Percentiles rank a stretch among this genome's conserved stretches.
Conservation (phyloP, 2,797 vertebrate species). For the Pseudochirops cupreus region DNA sequence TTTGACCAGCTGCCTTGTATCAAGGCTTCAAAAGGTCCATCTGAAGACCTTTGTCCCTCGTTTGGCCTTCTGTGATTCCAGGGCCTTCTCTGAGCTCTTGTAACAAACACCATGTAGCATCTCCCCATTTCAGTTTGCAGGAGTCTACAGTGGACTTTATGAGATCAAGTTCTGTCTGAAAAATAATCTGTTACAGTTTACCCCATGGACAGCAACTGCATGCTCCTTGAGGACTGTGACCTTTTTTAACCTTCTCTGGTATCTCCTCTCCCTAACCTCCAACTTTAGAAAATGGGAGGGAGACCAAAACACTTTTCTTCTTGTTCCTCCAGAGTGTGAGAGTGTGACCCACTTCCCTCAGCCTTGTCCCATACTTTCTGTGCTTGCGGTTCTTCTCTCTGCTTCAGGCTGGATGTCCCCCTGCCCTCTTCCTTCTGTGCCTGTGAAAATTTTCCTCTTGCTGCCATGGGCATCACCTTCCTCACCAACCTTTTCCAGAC, state of each 20-base stretch:
- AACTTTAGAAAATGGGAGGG: neutral
- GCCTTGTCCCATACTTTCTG: neutral
- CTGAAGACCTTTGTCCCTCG: neutral
- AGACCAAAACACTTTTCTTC: neutral
- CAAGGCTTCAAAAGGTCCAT: neutral
- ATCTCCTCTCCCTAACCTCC: neutral
- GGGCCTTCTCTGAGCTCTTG: neutral
- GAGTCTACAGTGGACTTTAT: neutral
- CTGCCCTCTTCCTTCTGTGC: neutral
- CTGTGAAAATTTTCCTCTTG: neutral
- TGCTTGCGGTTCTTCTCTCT: too few species aligned
- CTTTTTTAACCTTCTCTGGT: neutral
- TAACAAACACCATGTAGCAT: neutral
- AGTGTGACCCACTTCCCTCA: neutral
- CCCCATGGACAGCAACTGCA: neutral
- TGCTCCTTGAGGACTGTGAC: neutral
- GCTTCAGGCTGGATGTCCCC: neutral
- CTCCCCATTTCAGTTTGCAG: neutral
- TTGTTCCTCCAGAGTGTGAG: neutral
- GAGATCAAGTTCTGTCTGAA: neutral
- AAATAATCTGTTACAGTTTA: neutral
- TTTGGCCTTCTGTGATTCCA: neutral
- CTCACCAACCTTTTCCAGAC: neutral
- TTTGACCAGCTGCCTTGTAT: neutral
- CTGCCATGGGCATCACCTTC: neutral